Conservation (phyloP, 2,888 invertebrate species). For the Cheilosia scutellata region DNA sequence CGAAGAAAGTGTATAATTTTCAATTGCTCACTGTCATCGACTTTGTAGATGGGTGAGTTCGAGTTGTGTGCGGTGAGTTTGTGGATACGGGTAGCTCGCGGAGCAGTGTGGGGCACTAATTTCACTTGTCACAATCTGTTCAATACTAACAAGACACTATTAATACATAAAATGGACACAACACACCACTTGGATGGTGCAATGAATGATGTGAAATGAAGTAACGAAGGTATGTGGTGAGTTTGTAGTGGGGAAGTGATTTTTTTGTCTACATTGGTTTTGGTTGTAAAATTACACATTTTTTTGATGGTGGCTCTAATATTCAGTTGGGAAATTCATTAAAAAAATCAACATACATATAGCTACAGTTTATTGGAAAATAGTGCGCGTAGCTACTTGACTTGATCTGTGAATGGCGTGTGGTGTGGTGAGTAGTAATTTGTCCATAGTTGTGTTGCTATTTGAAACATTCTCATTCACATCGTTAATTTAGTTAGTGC, state of each 20-base stretch:
- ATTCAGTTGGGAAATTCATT: constrained; percentile 23
- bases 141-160: constrained; percentile 53
- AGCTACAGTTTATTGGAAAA: constrained; percentile 6
- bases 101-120: constrained; percentile 34
- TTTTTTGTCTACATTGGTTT: constrained; percentile 38
- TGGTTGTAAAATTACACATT: constrained; percentile 52
- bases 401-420: constrained; percentile 41
- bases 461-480: constrained; percentile 37
- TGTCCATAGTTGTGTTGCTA: constrained; percentile 9
- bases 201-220: constrained; percentile 70
- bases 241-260: constrained; percentile 45
- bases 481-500: background rate
- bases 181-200: constrained; percentile 40
- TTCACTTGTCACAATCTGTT: constrained; percentile 67
- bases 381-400: constrained; percentile 1
- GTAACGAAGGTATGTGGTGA: constrained; percentile 61
- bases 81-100: background rate
- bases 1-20: constrained; percentile 49
- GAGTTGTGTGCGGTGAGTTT: constrained; percentile 6
- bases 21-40: constrained; percentile 17
- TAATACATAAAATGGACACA: constrained; percentile 54
- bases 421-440: constrained; percentile 59
- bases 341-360: background rate
- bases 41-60: background rate
- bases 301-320: constrained; percentile 24